Base-by-base conservation (phyloP, 1,140 invertebrate species). In the Melitaea cinxia region DNA sequence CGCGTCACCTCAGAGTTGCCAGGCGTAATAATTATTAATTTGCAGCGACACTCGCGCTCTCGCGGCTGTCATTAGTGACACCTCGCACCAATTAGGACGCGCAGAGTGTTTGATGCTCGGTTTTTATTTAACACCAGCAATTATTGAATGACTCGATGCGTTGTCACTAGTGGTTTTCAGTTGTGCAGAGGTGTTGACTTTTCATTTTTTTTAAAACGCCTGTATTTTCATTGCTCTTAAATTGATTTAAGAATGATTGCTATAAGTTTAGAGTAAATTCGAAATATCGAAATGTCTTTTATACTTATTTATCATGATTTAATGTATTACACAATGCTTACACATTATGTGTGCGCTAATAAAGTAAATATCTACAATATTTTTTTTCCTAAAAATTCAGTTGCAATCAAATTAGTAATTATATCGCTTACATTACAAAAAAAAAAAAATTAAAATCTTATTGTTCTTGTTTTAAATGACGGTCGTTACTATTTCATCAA, bases 11-110 rank as follows among this genome's bases (percentile, higher is more conserved):
- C 82, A 75, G 81, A 88, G 85, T 85, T 86, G 80, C 85, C 85
- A 86, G 74, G 80, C 86, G 85, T 79, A 77, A 89, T 89, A 88
- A 89, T 89, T 89, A 88, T 86, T 89, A 89, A 88, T 89, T 86
- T 85, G 82, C 86, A 82, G 71, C 80, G 77, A 72, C 74, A 77
- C 73, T 80, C 75, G 78, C 80, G 81, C 79, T 82, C 81, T 82
- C 81, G 75, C 70, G 78, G 72, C 73, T 87, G 80, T 89, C 84
- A 87, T 87, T 87, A 86, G 81, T 79, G 84, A 89, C 86, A 89
- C 86, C 86, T 89, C 84, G 79, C 83, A 81, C 86, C 86, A 89
- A 89, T 89, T 89, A 89, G 80, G 77, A 82, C 72, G 80, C 82
- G 77, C 77, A 72, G 74, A 78, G 81, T 81, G 75, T 85, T 85